Base-by-base conservation (phyloP, 2,888 invertebrate species). In the Anticlea derivata region DNA sequence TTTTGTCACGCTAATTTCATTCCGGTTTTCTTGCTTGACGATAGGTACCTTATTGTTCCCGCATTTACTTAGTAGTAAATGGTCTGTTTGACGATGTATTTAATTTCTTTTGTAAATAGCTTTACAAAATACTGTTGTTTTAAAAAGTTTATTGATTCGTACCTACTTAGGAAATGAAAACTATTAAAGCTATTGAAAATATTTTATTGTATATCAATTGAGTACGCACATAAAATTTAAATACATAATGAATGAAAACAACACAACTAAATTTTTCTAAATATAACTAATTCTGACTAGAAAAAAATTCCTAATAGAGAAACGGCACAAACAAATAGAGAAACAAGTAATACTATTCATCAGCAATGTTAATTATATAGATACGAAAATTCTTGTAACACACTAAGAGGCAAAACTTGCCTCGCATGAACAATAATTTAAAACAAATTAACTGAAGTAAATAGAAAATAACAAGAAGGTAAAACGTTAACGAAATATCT, bases 101-200 rank as follows among this genome's bases (percentile, higher is more conserved):
- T 82, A 78, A 80, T 78, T 79, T 78, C 49, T 78, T 81, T 84
- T 89, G 86, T 87, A 87, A 82, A 88, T 86, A 83, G 73, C 60
- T 81, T 78, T 75, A 73, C 68, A 69, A 29, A 75, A 76, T 75
- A 75, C 61, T 75, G 58, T 61, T 66, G 46, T 66, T 52, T 47
- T 23, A 52, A 24, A 40, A 33, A n/a, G 23, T 24, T 29, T 23
- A 41, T 7, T 23, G 24, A 41, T 39, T 29, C 31, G 30, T 41
- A 45, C 48, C 29, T 49, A 51, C 48, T 33, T 49, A 51, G 45
- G 45, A 52, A 49, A 61, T 50, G 24, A 56, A 52, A 55, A 48
- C 30, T 20, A 41, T 39, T 43, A 45, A 46, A 52, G 12, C 10
- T 43, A 13, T 31, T 38, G 27, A 26, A 50, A 56, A 31, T 39